These are phyloP conservation scores for Lamellibrachia satsuma DNA, from an alignment of 2,888 invertebrate species.

Conservation along the genomic window DNA sequence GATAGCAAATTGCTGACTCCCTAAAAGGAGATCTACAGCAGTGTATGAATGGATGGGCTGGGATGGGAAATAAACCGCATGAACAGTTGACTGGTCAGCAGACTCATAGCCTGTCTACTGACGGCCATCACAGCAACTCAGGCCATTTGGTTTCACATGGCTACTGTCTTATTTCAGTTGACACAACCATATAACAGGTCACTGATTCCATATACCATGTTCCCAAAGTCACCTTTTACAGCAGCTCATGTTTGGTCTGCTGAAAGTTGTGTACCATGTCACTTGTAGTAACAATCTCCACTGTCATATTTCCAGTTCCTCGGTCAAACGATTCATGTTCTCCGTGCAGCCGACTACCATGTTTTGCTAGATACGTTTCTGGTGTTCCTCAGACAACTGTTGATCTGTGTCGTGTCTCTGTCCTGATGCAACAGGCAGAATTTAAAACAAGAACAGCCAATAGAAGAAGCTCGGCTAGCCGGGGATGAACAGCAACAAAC, in stretches of 20 bases:
- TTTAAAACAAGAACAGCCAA: constrained; percentile 13
- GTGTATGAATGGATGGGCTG: background rate
- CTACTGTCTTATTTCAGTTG: background rate
- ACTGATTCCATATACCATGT: background rate
- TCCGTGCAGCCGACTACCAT: background rate
- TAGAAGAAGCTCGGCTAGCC: constrained; percentile 17
- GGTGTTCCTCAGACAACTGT: background rate
- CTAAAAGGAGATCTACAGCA: too few relatives aligned
- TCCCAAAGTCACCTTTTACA: background rate
- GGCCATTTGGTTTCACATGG: background rate
- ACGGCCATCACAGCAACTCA: background rate
- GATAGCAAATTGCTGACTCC: too few relatives aligned
- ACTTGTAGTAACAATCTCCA: background rate
- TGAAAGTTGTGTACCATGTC: background rate
- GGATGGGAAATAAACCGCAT: background rate
- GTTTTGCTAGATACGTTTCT: background rate
- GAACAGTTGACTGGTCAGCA: background rate
- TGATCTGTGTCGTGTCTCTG: background rate
- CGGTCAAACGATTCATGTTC: background rate
- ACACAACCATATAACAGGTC: background rate
- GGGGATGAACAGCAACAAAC: constrained; percentile 7
- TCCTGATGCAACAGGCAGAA: background rate
- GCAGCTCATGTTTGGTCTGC: background rate
- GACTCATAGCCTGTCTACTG: background rate
- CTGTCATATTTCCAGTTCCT: background rate